Base-by-base conservation (phyloP, 2,113 vertebrate genomes). In the Piaya cayana region DNA sequence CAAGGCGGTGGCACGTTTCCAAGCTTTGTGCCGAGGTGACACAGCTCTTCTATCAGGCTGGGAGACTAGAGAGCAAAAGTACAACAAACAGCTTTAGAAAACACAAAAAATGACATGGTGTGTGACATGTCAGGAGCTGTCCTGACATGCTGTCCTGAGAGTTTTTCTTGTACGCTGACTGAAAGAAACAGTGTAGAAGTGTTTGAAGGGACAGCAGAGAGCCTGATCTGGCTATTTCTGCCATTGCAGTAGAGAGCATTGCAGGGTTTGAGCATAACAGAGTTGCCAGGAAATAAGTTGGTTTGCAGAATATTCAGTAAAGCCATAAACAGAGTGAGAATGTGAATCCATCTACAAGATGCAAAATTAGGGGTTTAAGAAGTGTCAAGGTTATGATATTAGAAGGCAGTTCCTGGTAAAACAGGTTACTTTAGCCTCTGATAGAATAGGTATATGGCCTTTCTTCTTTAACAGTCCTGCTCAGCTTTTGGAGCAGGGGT, bases 91-190 rank as follows among this genome's bases (percentile, higher is more conserved):
- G 37, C 47, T 90, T 81, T 63, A 78, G 68, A 60, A 92, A 83
- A 53, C 26, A 53, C 52, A 53, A 26, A 27, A 75, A 68, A 26
- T 63, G 49, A 68, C 14, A 1, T 13, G 29, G 30, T 65, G 15
- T 53, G 26, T 81, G 79, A 82, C 81, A 32, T n/a, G 30, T 71
- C 65, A 62, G 94, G 91, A 95, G 91, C 89, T 95, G 89, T 93
- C 94, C 91, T 87, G 86, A 58, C 39, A 39, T 39, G 91, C 89
- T 95, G 89, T 93, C 94, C 89, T 87, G 86, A 58, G 69, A 53
- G 20, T 68, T 92, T 71, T 87, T 13, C 3, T 49, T 84, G 62
- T 21, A 11, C 29, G 32, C 49, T 68, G 56, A 34, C 62, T 53
- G 62, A 68, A 60, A 82, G 80, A 39, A 88, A 60, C 1, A 0